Base-by-base conservation (phyloP, 2,888 invertebrate genomes). In the Pollenia griseotomentosa region DNA sequence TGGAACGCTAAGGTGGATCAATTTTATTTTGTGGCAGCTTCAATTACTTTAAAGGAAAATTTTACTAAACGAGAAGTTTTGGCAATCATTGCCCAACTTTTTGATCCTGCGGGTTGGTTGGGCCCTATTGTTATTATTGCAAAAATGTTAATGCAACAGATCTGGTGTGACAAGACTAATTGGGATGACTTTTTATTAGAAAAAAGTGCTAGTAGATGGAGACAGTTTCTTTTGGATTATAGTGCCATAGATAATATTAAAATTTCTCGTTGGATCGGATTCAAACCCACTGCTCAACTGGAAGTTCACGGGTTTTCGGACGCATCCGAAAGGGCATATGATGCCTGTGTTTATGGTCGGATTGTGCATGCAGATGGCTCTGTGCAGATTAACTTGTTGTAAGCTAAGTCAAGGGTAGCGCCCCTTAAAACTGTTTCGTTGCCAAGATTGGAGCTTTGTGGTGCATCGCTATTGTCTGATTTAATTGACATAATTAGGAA, bases 321-420 rank as follows among this genome's bases (percentile, higher is more conserved):
- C n/a, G 77, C 65, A 14, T 77, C 65, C 4, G 68, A 78, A 12
- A 68, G 59, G 9, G 78, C 78, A 9, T 78, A 78, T 68, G 68
- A 57, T 0, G 68, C 65, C 14, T 66, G 65, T 19, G 44, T 77
- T 7, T 77, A 66, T 12, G 48, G 61, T 7, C 40, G 77, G 0
- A 1, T 59, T 12, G 1, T n/a, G 14, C 9, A 48, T 10, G 48
- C 46, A 2, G n/a, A 48, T 11, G 48, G 33, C 1, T n/a, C 8
- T 10, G 33, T 68, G n/a, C 23, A 68, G 12, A 48, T 46, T 0
- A n/a, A 55, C 40, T 68, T 68, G 19, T 33, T 51, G 12, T 4
- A 55, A 42, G 53, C 53, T 1, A 53, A 53, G 10, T 55, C 53
- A 11, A 70, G 42, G 11, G 16, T 55, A 16, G 70, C 53, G 16